phyloP scores from a whole-genome alignment of 2,113 vertebrate species.

The Triplophysa tibetana region DNA sequence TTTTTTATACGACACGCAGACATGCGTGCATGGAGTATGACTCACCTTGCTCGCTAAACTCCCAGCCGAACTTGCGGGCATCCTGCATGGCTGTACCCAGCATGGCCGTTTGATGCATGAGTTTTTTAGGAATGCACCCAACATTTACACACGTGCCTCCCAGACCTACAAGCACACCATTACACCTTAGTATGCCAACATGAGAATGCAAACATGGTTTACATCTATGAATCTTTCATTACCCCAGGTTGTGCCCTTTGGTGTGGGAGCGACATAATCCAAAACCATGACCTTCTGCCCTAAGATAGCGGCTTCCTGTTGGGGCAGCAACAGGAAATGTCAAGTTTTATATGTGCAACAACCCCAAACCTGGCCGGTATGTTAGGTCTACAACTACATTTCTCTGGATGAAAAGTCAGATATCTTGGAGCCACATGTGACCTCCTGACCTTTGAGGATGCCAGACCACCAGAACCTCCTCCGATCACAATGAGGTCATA shows the following conservation, averaged over 20 bases:
- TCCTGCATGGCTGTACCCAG: slow-evolving; percentile 83
- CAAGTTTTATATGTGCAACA: background rate
- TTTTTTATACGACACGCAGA: background rate
- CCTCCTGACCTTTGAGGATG: slow-evolving; percentile 89
- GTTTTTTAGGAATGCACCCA: slow-evolving; percentile 95
- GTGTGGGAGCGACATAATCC: slow-evolving; percentile 91
- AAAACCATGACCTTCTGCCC: slow-evolving; percentile 94
- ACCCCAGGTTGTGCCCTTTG: slow-evolving; percentile 93
- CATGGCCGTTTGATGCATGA: slow-evolving; percentile 96
- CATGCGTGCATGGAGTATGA: background rate
- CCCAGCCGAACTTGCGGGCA: slow-evolving; percentile 91
- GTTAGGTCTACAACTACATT: no score
- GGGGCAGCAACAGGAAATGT: background rate
- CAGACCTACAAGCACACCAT: slow-evolving; percentile 70
- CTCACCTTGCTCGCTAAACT: slow-evolving; percentile 83
- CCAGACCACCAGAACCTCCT: slow-evolving; percentile 92
- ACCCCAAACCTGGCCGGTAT: background rate
- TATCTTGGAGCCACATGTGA: background rate
- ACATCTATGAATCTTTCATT: slow-evolving; percentile 46
- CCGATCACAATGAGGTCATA: slow-evolving; percentile 94
- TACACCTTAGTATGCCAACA: background rate
- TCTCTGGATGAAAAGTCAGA: no score
- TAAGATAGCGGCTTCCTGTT: slow-evolving; percentile 86
- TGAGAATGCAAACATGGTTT: background rate
- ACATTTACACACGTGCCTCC: slow-evolving; percentile 97